Evolutionary conservation across 2,113 vertebrate species (phyloP).

Genomic region (Mastomys natalensis): DNA sequence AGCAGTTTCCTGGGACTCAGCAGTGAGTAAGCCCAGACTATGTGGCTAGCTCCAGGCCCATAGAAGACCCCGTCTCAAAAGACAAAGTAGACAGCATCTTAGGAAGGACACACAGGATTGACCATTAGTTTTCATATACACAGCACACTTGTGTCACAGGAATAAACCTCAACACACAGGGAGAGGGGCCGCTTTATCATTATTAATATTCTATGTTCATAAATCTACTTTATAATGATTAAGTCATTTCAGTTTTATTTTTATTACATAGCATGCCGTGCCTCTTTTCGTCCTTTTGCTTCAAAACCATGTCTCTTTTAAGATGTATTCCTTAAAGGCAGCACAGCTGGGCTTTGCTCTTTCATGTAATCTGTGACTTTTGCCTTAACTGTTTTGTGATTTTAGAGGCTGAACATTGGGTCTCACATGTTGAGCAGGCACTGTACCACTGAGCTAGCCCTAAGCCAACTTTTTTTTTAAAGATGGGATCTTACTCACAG

Average conservation of each 20-base stretch:
- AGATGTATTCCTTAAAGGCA: constrained; percentile 20
- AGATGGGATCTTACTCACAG: not conserved
- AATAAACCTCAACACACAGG: not conserved
- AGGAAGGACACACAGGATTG: not conserved
- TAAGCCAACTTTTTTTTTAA: not conserved
- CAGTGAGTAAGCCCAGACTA: not conserved
- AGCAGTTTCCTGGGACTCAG: not conserved
- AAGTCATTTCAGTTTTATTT: constrained; percentile 10
- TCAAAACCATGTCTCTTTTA: not conserved
- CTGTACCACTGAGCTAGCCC: not conserved
- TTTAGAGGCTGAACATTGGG: not conserved
- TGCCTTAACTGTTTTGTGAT: not conserved
- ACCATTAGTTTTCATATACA: not conserved
- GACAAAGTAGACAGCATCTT: not conserved
- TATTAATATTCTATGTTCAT: not conserved
- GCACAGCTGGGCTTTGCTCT: not conserved
- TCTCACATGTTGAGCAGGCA: not conserved
- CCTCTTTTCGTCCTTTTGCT: constrained; percentile 8
- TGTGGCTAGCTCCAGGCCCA: not conserved
- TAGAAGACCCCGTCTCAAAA: not conserved
- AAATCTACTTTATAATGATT: constrained; percentile 16
- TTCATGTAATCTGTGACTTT: not conserved
- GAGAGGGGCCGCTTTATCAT: not conserved
- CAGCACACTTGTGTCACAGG: not conserved
- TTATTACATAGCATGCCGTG: not conserved